Percentiles rank a stretch among this genome's conserved stretches.
Evolutionary conservation across 2,888 invertebrate species (phyloP).

Genomic region (Hypercompe scribonia): DNA sequence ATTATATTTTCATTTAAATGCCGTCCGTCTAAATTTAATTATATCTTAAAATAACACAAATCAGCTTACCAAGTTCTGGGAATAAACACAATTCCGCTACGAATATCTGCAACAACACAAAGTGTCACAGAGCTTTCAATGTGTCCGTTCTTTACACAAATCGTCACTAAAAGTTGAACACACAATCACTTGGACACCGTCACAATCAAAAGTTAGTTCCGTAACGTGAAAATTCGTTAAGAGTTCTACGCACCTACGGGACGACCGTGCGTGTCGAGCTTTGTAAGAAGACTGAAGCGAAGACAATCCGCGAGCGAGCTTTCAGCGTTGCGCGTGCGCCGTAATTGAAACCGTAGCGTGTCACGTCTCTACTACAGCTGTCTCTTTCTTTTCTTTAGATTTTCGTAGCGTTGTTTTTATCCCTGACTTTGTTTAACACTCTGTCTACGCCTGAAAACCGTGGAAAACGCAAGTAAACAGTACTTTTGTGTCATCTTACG

Average conservation of each 20-base stretch:
- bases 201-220: constrained; percentile 58
- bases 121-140: constrained; percentile 40
- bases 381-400: constrained; percentile 59
- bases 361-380: constrained; percentile 36
- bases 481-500: constrained; percentile 63
- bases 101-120: constrained; percentile 59
- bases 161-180: constrained; percentile 56
- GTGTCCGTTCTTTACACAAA: constrained; percentile 48
- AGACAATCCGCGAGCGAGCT: constrained; percentile 66
- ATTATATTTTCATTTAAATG: constrained; percentile 80
- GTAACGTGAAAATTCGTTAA: constrained; percentile 56
- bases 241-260: constrained; percentile 46
- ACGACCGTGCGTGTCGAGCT: constrained; percentile 68
- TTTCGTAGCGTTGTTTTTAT: constrained; percentile 35
- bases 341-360: constrained; percentile 44
- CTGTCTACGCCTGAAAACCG: constrained; percentile 71
- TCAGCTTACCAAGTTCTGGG: constrained; percentile 77
- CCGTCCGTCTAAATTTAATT: constrained; percentile 82
- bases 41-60: constrained; percentile 82
- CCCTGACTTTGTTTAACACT: constrained; percentile 55
- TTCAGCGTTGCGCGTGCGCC: constrained; percentile 81
- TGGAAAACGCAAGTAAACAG: constrained; percentile 71
- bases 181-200: constrained; percentile 69
- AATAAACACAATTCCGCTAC: constrained; percentile 66
- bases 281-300: constrained; percentile 72